phyloP scores from a whole-genome alignment of 2,888 invertebrate species.

The Proisotoma minuta region DNA sequence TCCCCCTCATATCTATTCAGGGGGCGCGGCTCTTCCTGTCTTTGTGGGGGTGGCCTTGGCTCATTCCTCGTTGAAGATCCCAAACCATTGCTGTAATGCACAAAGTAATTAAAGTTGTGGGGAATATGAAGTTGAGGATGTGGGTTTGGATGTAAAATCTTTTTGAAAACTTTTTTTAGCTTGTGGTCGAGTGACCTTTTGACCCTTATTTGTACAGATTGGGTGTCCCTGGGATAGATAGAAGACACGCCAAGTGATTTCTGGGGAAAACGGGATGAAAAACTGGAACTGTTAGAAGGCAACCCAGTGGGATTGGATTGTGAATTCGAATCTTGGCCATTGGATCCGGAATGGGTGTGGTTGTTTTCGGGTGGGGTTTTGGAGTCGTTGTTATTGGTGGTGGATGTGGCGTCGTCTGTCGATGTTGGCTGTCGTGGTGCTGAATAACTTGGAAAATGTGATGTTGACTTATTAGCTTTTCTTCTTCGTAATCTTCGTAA shows the following conservation, averaged over 20 bases:
- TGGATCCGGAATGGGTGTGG: too few species aligned
- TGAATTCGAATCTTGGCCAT: conserved; percentile 32
- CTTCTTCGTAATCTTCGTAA: too few species aligned
- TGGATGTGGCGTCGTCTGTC: not conserved
- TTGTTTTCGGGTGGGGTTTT: too few species aligned
- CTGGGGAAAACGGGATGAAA: conserved; percentile 43
- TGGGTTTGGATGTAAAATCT: too few species aligned
- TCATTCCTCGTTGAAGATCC: too few species aligned
- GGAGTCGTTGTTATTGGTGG: not conserved
- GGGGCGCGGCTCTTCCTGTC: not conserved
- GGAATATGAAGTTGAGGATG: too few species aligned
- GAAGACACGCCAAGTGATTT: conserved; percentile 42
- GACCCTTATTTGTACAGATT: too few species aligned
- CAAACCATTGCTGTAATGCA: too few species aligned
- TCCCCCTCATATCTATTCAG: not conserved
- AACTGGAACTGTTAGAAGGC: conserved; percentile 41
- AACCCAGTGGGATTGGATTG: conserved; percentile 43
- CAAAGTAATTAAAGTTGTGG: too few species aligned
- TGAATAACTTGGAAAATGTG: not conserved
- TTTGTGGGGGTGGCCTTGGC: not conserved
- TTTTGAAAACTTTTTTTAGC: too few species aligned
- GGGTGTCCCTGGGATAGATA: conserved; percentile 45
- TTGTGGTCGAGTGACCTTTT: too few species aligned
- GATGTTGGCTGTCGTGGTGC: not conserved
- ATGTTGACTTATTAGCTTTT: too few species aligned